These are phyloP conservation scores for Regulus satrapa DNA, from an alignment of 2,113 vertebrate species.

Conservation along the genomic window DNA sequence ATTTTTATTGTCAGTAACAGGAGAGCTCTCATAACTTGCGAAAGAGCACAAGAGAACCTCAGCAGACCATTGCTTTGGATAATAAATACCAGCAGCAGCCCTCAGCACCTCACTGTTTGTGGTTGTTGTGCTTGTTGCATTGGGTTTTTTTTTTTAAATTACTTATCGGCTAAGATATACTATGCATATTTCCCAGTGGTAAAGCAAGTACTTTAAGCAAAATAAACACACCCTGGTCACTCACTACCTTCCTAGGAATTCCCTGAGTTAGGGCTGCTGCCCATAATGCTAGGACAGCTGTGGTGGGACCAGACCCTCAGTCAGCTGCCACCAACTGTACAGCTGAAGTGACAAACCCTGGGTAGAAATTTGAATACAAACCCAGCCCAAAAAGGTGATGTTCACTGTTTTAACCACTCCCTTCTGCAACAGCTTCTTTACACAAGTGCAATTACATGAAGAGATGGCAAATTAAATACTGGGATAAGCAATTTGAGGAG, in stretches of 20 bases:
- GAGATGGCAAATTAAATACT: neutral
- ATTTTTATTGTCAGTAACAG: neutral
- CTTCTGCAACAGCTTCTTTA: neutral
- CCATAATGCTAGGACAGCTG: accelerated
- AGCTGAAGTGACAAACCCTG: neutral
- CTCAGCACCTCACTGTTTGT: neutral
- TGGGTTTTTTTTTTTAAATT: neutral
- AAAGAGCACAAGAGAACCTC: neutral
- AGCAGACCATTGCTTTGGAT: neutral
- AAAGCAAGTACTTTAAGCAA: neutral
- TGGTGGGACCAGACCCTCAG: neutral
- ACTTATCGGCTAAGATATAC: neutral
- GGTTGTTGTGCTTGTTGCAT: neutral
- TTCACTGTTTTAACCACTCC: neutral
- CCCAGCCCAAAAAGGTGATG: neutral
- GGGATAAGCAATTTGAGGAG: neutral
- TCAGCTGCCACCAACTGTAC: neutral
- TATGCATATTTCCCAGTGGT: neutral
- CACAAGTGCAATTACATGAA: accelerated
- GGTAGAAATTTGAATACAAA: neutral
- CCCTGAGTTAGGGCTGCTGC: neutral
- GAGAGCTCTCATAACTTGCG: neutral
- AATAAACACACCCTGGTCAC: neutral
- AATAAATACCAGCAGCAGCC: neutral
- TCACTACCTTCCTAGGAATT: neutral